phyloP scores from a whole-genome alignment of 1,140 invertebrate species.

The Camponotus vicinus region DNA sequence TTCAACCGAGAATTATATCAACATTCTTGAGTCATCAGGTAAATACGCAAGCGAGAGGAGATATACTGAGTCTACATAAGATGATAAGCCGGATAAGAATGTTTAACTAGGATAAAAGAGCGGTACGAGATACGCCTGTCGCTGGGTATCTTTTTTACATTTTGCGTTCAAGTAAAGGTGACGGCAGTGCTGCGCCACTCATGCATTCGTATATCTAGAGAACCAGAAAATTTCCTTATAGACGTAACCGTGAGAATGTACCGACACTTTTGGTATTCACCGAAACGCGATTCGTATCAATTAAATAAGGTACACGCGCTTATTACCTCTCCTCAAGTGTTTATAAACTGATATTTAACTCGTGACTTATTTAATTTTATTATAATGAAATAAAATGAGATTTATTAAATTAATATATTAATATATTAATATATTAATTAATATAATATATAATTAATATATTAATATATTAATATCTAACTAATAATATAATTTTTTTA shows the following conservation, averaged over 20 bases:
- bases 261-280: slow-evolving; percentile 28
- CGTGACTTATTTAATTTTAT: background rate
- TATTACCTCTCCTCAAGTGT: background rate
- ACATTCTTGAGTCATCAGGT: slow-evolving; percentile 40
- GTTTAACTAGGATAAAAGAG: slow-evolving; percentile 26
- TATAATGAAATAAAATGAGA: background rate
- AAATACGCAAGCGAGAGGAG: slow-evolving; percentile 20
- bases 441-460: no score
- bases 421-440: no score
- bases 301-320: background rate
- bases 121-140: slow-evolving; percentile 2
- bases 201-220: slow-evolving; percentile 2
- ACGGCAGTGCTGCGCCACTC: background rate
- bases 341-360: background rate
- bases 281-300: background rate
- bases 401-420: no score
- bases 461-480: no score
- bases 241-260: slow-evolving; percentile 44
- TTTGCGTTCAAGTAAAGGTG: slow-evolving; percentile 18
- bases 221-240: slow-evolving; percentile 33
- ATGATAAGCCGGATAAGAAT: slow-evolving; percentile 70
- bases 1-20: slow-evolving; percentile 35
- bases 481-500: no score
- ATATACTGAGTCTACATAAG: slow-evolving; percentile 59
- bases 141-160: slow-evolving; percentile 14